A percentile compares a stretch with the other conserved stretches of the same genome.
Conservation (phyloP, 1,140 invertebrate genomes). For the Heliconius himera region DNA sequence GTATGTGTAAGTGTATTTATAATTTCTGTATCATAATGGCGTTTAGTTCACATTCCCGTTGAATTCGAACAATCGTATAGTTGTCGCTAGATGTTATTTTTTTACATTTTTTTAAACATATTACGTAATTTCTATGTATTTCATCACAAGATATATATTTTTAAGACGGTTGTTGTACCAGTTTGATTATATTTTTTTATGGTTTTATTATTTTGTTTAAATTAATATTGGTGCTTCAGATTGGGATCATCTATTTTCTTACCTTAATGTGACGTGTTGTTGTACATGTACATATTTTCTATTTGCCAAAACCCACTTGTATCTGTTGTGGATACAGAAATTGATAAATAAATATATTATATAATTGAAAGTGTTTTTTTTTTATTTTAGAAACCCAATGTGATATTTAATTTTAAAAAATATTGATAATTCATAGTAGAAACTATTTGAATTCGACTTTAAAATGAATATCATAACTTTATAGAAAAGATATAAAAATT, state of each 20-base stretch:
- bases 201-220: constrained; percentile 48
- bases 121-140: constrained; percentile 30
- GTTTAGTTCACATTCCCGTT: constrained; percentile 63
- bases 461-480: too few species aligned
- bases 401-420: too few species aligned
- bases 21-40: constrained; percentile 79
- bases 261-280: constrained; percentile 9
- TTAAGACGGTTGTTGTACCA: constrained; percentile 48
- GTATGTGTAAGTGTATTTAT: constrained; percentile 70
- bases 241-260: constrained; percentile 33
- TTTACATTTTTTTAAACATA: constrained; percentile 42
- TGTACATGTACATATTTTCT: constrained; percentile 26
- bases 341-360: constrained; percentile 77
- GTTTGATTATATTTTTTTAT: constrained; percentile 63
- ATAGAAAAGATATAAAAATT: too few species aligned
- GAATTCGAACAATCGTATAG: constrained; percentile 60
- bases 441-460: too few species aligned
- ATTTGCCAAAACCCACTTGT: constrained; percentile 59
- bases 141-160: constrained; percentile 70
- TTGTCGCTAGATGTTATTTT: constrained; percentile 39
- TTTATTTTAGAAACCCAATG: background rate
- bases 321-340: constrained; percentile 79
- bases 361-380: constrained; percentile 22
- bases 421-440: too few species aligned
- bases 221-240: constrained; percentile 40